phyloP scores from a whole-genome alignment of 2,113 vertebrate genomes.

The Antigone vipio region DNA sequence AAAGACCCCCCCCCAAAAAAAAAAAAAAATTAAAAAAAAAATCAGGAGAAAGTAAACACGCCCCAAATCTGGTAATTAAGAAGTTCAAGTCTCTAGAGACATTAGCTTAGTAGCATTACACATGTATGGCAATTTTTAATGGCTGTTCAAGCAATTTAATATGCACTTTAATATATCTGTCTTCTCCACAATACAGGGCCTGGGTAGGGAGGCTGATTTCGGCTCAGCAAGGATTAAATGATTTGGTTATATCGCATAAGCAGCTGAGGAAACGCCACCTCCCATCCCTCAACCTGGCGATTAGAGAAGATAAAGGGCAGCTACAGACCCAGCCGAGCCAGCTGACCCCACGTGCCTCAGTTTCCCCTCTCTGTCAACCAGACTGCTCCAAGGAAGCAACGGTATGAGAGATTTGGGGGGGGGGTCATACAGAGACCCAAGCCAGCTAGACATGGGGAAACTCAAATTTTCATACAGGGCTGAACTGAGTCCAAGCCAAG shows the following conservation, averaged over 20 bases:
- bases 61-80: not conserved
- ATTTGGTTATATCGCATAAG: not conserved
- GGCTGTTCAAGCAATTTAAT: not conserved
- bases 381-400: not conserved
- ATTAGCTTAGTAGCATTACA: not conserved
- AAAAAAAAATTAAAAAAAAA: not conserved
- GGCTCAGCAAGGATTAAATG: constrained; percentile 49
- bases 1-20: not conserved
- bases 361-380: not conserved
- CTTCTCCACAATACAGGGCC: not conserved
- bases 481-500: not conserved
- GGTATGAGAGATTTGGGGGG: not conserved
- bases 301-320: not conserved
- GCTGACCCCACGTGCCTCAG: not conserved
- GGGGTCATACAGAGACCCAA: accelerated
- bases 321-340: not conserved
- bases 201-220: not conserved
- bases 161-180: not conserved
- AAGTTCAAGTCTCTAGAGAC: not conserved
- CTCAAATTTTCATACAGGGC: not conserved
- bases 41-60: not conserved
- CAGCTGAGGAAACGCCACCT: not conserved
- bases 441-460: not conserved
- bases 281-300: not conserved
- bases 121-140: not conserved